A percentile compares a stretch with the other conserved stretches of the same genome.
These are phyloP conservation scores for Oscheius sp. DNA, from an alignment of 2,888 invertebrate species.

Conservation along the genomic window DNA sequence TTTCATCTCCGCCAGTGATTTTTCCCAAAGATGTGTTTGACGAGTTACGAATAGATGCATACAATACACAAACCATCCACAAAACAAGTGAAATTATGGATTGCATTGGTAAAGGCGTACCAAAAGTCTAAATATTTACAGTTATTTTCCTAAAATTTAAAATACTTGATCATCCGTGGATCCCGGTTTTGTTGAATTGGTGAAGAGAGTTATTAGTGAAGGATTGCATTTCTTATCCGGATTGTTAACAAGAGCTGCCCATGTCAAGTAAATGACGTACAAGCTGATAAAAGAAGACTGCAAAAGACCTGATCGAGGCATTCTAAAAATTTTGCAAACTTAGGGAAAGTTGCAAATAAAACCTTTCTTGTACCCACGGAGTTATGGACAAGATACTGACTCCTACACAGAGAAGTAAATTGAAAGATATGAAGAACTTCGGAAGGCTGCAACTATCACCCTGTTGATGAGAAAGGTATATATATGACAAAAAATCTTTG, in stretches of 20 bases:
- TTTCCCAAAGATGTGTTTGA: conserved; percentile 86
- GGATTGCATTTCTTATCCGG: conserved; percentile 85
- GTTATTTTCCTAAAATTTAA: background rate
- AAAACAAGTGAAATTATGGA: conserved; percentile 83
- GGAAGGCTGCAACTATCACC: conserved; percentile 83
- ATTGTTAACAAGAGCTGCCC: conserved; percentile 95
- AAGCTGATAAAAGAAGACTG: conserved; percentile 88
- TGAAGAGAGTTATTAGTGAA: conserved; percentile 73
- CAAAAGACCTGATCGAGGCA: conserved; percentile 82
- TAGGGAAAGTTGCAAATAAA: background rate
- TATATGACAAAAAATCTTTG: background rate
- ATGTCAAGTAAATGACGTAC: conserved; percentile 94
- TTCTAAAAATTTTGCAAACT: conserved; percentile 28
- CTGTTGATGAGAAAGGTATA: conserved; percentile 40
- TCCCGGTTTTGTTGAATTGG: conserved; percentile 51
- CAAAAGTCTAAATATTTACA: conserved; percentile 47
- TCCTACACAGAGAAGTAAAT: conserved; percentile 87
- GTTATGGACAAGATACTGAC: conserved; percentile 88
- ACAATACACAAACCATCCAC: conserved; percentile 90
- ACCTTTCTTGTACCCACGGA: conserved; percentile 88
- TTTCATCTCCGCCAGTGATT: conserved; percentile 79
- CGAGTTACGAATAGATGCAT: conserved; percentile 91
- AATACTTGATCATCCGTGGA: background rate
- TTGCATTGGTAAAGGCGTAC: conserved; percentile 78
- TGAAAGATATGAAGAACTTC: conserved; percentile 96